A percentile compares a stretch with the other conserved stretches of the same genome.
phyloP scores from a whole-genome alignment of 1,140 invertebrate genomes.

The Drosophila repleta region DNA sequence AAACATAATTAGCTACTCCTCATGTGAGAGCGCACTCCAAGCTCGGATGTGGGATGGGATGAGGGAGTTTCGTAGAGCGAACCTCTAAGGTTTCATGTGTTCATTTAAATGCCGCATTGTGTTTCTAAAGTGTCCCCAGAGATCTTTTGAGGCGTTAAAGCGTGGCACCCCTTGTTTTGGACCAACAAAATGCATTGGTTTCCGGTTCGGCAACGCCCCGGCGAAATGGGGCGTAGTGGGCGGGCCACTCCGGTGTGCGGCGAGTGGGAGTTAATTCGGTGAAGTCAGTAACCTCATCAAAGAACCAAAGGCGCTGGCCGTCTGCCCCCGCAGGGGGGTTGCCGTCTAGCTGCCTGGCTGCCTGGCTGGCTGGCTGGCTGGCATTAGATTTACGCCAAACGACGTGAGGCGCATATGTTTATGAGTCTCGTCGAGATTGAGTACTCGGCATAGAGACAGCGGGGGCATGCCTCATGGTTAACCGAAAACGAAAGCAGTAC shows the following conservation, averaged over 20 bases:
- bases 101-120: conserved; percentile 81
- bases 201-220: conserved; percentile 71
- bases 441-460: conserved; percentile 43
- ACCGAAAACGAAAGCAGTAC: conserved; percentile 78
- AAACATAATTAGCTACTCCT: conserved; percentile 9
- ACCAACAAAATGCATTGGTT: conserved; percentile 82
- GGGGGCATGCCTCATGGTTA: conserved; percentile 81
- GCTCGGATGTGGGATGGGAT: background rate
- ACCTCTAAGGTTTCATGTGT: conserved; percentile 61
- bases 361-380: conserved; percentile 33
- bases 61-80: conserved; percentile 15
- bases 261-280: conserved; percentile 77
- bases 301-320: conserved; percentile 52
- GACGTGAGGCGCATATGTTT: conserved; percentile 83
- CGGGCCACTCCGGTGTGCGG: background rate
- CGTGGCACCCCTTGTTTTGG: conserved; percentile 64
- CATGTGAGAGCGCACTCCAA: background rate
- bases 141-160: conserved; percentile 80
- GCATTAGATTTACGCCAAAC: conserved; percentile 82
- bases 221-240: background rate
- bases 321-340: conserved; percentile 40
- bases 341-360: conserved; percentile 31
- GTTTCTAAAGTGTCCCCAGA: conserved; percentile 74
- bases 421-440: conserved; percentile 81
- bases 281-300: conserved; percentile 84